Conservation (phyloP, 2,888 invertebrate species). For the Drosophila helvetica region DNA sequence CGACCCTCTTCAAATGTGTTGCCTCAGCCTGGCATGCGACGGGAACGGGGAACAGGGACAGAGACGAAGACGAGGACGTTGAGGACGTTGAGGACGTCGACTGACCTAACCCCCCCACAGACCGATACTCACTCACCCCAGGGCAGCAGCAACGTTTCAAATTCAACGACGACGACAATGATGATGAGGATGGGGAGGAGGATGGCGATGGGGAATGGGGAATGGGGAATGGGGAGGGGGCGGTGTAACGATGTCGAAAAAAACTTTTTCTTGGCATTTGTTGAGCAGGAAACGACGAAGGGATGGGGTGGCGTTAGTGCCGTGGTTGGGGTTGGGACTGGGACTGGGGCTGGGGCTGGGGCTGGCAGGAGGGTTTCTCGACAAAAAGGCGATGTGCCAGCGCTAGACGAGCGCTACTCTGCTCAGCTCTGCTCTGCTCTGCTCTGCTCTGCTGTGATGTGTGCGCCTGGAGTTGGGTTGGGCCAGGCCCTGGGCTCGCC, state of each 20-base stretch:
- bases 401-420: slow-evolving; percentile 55
- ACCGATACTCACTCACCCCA: slow-evolving; percentile 34
- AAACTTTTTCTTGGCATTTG: slow-evolving; percentile 80
- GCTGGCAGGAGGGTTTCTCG: slow-evolving; percentile 15
- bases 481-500: slow-evolving; percentile 54
- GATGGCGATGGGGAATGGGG: slow-evolving; percentile 24
- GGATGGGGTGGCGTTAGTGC: slow-evolving; percentile 15
- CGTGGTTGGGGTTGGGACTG: slow-evolving; percentile 5
- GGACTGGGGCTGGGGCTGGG: too few species aligned
- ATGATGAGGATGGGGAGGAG: slow-evolving; percentile 46
- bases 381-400: slow-evolving; percentile 64
- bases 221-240: slow-evolving; percentile 18
- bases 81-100: slow-evolving; percentile 43
- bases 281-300: slow-evolving; percentile 72
- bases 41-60: slow-evolving; percentile 52
- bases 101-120: slow-evolving; percentile 37
- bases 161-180: slow-evolving; percentile 55
- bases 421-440: slow-evolving; percentile 35
- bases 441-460: too few species aligned
- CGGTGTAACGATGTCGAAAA: slow-evolving; percentile 49
- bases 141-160: slow-evolving; percentile 56
- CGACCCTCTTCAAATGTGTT: slow-evolving; percentile 78
- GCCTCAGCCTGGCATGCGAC: slow-evolving; percentile 72
- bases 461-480: slow-evolving; percentile 28
- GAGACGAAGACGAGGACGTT: slow-evolving; percentile 46